These are phyloP conservation scores for Dendrolimus houi DNA, from an alignment of 2,888 invertebrate species.

Conservation along the genomic window DNA sequence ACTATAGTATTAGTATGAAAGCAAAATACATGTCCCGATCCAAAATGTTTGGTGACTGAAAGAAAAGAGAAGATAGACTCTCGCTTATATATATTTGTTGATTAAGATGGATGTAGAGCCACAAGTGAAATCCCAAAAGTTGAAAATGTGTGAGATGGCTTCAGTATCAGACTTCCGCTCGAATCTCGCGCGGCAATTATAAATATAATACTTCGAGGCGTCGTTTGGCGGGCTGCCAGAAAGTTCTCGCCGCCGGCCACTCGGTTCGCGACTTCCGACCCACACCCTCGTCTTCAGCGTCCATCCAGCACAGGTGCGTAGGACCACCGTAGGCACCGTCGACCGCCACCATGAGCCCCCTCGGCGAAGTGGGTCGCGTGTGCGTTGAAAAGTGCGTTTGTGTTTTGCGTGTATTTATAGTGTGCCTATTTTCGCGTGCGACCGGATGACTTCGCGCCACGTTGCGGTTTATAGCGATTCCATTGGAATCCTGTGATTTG, in stretches of 20 bases:
- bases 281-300: not conserved
- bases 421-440: slow-evolving; percentile 16
- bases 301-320: not conserved
- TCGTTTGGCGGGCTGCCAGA: slow-evolving; percentile 26
- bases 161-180: slow-evolving; percentile 6
- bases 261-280: not conserved
- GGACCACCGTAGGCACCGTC: not conserved
- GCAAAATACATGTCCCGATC: no score
- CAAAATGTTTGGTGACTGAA: no score
- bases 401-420: slow-evolving; percentile 12
- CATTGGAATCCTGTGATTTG: not conserved
- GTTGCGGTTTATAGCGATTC: not conserved
- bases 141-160: no score
- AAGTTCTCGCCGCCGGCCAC: not conserved
- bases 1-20: no score
- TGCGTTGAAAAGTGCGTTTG: not conserved
- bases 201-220: slow-evolving; percentile 18
- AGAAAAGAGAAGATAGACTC: no score
- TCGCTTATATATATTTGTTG: no score
- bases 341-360: not conserved
- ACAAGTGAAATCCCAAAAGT: no score
- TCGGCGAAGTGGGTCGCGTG: slow-evolving; percentile 5
- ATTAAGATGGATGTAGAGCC: no score
- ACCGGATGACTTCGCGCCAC: not conserved
- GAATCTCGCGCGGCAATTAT: slow-evolving; percentile 19